Conservation (phyloP, 35 echinoderm and acorn worm genomes). For the Lytechinus pictus region DNA sequence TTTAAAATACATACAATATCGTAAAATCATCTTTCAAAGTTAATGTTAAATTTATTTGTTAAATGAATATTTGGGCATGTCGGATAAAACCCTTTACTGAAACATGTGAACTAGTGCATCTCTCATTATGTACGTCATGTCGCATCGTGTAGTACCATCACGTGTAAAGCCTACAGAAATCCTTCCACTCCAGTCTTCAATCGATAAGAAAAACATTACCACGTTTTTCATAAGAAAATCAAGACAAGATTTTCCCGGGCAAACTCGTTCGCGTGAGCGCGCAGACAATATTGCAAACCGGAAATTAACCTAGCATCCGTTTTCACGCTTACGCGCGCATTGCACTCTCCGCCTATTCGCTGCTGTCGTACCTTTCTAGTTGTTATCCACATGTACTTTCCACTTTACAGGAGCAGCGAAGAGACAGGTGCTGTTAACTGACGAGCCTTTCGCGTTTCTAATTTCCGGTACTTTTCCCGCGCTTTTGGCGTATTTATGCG, state of each 20-base stretch:
- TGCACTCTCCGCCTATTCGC: not conserved
- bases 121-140: no score
- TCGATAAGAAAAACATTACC: not conserved
- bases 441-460: constrained; percentile 1
- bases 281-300: not conserved
- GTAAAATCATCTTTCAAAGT: no score
- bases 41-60: no score
- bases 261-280: not conserved
- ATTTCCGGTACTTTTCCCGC: constrained; percentile 9
- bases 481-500: not conserved
- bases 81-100: no score
- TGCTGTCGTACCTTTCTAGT: not conserved
- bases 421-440: not conserved
- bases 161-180: not conserved
- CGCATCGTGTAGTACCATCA: not conserved
- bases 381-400: not conserved
- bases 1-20: no score
- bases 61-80: no score
- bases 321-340: constrained; percentile 15
- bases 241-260: not conserved
- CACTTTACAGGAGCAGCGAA: not conserved
- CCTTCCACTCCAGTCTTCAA: not conserved
- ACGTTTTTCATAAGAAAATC: not conserved
- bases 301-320: constrained; percentile 7
- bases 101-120: no score